Conservation (phyloP, 2,888 invertebrate genomes). For the Hypena proboscidalis region DNA sequence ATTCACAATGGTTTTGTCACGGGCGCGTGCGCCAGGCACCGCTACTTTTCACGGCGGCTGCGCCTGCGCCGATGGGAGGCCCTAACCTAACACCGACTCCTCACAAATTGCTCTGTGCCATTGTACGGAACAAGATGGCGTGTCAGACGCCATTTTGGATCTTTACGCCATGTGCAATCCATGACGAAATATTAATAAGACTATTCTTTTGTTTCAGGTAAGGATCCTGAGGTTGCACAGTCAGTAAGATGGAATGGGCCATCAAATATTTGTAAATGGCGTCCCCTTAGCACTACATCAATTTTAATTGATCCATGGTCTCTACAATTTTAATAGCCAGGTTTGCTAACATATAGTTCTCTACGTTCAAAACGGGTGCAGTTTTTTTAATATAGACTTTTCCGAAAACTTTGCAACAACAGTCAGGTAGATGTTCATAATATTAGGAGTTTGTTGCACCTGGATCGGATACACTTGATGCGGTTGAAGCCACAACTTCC, state of each 20-base stretch:
- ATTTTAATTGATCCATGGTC: too few relatives aligned
- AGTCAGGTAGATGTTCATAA: too few relatives aligned
- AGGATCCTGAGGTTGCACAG: constrained; percentile 27
- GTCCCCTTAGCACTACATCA: too few relatives aligned
- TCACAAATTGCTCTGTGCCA: constrained; percentile 53
- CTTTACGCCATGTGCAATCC: constrained; percentile 20
- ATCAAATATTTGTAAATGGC: too few relatives aligned
- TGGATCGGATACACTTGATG: too few relatives aligned
- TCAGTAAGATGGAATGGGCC: constrained; percentile 12
- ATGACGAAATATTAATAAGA: constrained; percentile 26
- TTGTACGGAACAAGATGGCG: constrained; percentile 67
- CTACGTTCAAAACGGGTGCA: too few relatives aligned
- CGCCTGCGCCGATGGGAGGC: constrained; percentile 47
- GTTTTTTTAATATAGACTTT: too few relatives aligned
- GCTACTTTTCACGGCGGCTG: constrained; percentile 57
- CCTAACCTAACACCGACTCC: constrained; percentile 39
- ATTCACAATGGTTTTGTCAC: constrained; percentile 39
- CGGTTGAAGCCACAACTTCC: too few relatives aligned
- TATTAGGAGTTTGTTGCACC: too few relatives aligned
- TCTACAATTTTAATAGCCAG: too few relatives aligned
- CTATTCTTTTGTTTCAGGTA: constrained; percentile 62
- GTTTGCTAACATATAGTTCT: too few relatives aligned
- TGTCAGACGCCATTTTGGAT: constrained; percentile 49
- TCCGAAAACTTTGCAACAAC: too few relatives aligned
- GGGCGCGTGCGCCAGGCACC: constrained; percentile 41